Evolutionary conservation across 1,140 invertebrate species (phyloP), one percentile per base, ranked within the genome.

Genomic region (Polyergus mexicanus): DNA sequence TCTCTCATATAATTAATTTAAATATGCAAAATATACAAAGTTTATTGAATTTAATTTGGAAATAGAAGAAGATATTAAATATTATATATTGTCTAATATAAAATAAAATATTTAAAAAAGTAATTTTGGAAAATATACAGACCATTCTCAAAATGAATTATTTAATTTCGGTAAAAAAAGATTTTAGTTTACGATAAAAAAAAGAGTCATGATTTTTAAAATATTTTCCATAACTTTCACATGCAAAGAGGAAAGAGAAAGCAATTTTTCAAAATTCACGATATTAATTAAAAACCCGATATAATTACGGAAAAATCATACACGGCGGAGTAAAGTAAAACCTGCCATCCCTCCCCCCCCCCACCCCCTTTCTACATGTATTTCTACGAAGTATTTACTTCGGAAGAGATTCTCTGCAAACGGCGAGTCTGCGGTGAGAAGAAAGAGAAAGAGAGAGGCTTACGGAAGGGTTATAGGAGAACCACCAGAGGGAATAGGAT

Each of bases 401-500:
- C 25, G 58, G 7, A 54, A 77, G 44, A 58, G 58, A 60, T 84
- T 44, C 47, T 11, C 8, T 41, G 54, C 60, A 47, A 4, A 25
- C 38, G 25, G 47, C 3, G 63, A 76, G 51, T 47, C 25, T 25
- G 19, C 35, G 35, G 63, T 8, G 16, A 58, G 44, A 4, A 54
- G 19, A 68, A 22, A 69, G 38, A 44, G n/a, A 25, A 16, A 60
- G 25, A 58, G 32, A 35, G 32, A 35, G 60, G 71, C 75, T 68
- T 69, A 65, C 32, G 71, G 19, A 77, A 68, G 41, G 41, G 10
- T 77, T 65, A 85, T 56, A 47, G 58, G 41, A 47, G 25, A 81
- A n/a, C n/a, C 74, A 76, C 41, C 68, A 19, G 16, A 77, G 75
- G 81, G 84, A 84, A 89, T 89, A 89, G 66, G 76, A 89, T 89